Conservation (phyloP, 2,797 vertebrate genomes). For the Sibirionetta formosa region DNA sequence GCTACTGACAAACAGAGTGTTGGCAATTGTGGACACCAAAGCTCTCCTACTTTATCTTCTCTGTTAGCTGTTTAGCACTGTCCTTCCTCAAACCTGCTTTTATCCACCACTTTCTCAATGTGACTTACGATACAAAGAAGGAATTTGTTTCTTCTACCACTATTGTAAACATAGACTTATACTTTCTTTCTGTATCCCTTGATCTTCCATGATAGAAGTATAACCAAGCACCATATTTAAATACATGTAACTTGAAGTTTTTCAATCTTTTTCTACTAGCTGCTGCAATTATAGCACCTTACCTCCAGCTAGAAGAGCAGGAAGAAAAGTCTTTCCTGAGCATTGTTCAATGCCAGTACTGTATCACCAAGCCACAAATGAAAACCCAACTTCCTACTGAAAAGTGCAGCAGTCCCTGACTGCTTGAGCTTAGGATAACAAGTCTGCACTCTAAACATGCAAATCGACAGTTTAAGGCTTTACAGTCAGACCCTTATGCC, state of each 20-base stretch:
- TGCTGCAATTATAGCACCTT: not conserved
- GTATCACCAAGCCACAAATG: slow-evolving; percentile 21
- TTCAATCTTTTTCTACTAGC: slow-evolving; percentile 31
- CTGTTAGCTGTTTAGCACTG: not conserved
- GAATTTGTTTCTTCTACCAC: not conserved
- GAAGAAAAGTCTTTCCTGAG: not conserved
- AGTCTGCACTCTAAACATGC: slow-evolving; percentile 27
- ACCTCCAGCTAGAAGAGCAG: slow-evolving; percentile 29
- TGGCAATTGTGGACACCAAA: not conserved
- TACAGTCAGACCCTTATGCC: not conserved
- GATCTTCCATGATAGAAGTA: not conserved
- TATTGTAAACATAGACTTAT: not conserved
- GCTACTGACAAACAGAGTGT: slow-evolving; percentile 7
- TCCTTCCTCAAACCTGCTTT: slow-evolving; percentile 21
- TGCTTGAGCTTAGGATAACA: slow-evolving; percentile 17
- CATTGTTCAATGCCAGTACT: not conserved
- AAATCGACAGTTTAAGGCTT: slow-evolving; percentile 23
- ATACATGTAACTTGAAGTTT: not conserved
- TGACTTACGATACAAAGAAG: not conserved
- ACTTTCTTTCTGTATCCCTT: not conserved
- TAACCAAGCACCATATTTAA: not conserved
- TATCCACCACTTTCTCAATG: not conserved
- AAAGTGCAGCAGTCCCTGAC: not conserved
- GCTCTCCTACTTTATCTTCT: not conserved
- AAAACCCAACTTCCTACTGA: slow-evolving; percentile 54